Evolutionary conservation across 2,113 vertebrate species (phyloP), one percentile per base, ranked within the genome.

Genomic region (Phalacrocorax carbo): DNA sequence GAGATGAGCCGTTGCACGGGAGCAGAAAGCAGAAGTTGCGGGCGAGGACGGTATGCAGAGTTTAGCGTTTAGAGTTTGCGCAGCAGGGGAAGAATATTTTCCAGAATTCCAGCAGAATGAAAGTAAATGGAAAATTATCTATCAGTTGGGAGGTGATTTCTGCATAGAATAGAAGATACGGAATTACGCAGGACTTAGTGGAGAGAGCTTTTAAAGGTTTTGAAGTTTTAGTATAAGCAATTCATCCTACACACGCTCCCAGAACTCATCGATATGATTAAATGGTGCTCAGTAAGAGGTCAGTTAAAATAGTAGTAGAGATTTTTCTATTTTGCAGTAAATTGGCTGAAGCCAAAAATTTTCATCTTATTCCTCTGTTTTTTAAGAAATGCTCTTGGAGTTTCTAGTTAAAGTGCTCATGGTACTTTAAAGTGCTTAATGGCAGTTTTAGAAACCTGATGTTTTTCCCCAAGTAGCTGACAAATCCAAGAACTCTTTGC

Each of bases 51-150:
- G 27, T 4, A 0, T 0, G 11, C 44, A 2, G 16, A 34, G 72
- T 6, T 51, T 2, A 3, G 40, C 2, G 4, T 5, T 21, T 52
- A 18, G 26, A 30, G 32, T 13, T 58, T n/a, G 2, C 38, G 2
- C 2, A 22, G 55, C 69, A 34, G 9, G 1, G 5, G 15, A 46
- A 54, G 32, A 15, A 2, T 12, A 25, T n/a, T 21, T 36, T 49
- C 21, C 19, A 25, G 42, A 61, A 46, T 36, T 49, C 19, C n/a
- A 51, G n/a, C 69, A 40, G 17, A 49, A 44, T 27, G n/a, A 58
- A 79, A 79, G 13, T 38, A n/a, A 57, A 44, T 29, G 21, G 21
- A 29, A 55, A 81, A 54, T 8, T 55, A 34, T 62, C 6, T n/a
- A 8, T 20, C 25, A 66, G 34, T 7, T 10, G 10, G 10, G 6